Conservation (phyloP, 2,797 vertebrate genomes). For the Myioborus melanocephalus region DNA sequence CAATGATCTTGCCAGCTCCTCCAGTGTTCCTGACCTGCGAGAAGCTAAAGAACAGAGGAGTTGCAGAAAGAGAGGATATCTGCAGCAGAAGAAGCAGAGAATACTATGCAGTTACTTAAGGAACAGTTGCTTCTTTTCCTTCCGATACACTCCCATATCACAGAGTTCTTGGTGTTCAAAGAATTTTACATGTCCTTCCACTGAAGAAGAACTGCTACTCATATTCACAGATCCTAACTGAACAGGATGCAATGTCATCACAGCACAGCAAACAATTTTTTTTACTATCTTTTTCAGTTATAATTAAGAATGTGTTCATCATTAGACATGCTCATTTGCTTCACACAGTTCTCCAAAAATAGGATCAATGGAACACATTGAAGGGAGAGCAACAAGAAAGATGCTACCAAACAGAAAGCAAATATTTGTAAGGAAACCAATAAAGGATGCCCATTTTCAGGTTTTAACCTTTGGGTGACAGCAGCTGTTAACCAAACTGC, state of each 20-base stretch:
- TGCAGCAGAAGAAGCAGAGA: neutral
- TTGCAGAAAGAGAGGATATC: neutral
- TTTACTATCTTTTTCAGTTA: neutral
- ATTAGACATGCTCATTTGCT: neutral
- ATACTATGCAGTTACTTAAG: neutral
- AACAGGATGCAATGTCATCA: neutral
- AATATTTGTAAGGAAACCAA: neutral
- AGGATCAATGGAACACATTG: neutral
- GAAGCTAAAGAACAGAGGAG: neutral
- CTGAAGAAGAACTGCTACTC: neutral
- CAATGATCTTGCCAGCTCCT: neutral
- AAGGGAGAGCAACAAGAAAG: neutral
- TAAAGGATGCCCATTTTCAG: conserved; percentile 3
- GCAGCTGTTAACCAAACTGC: conserved; percentile 40
- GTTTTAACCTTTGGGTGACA: conserved; percentile 44
- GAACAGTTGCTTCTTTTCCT: neutral
- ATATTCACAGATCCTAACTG: neutral
- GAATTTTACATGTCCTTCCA: neutral
- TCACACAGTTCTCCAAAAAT: neutral
- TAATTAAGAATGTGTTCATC: neutral
- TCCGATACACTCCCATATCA: neutral
- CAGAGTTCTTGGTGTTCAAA: neutral
- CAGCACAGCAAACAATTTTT: neutral
- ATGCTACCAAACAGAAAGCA: conserved; percentile 8
- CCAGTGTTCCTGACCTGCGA: neutral